Base-by-base conservation (phyloP, 30 jellyfish, hydroid and myxozoan species). In the Turritopsis rubra region DNA sequence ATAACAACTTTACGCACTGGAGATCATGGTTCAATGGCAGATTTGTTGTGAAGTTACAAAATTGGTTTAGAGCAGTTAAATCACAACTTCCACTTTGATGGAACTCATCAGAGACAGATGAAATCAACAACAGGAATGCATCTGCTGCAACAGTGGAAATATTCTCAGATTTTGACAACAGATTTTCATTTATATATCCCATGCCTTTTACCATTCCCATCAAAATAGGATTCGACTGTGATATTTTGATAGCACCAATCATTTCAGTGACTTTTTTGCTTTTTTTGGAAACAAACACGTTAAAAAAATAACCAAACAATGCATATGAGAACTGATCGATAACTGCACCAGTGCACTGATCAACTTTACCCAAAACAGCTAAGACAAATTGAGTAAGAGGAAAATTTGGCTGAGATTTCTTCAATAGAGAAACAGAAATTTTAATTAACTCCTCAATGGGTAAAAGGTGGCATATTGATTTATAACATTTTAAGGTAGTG, bases 401-500 rank as follows among this genome's bases (percentile, higher is more conserved):
- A 29, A 77, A 77, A 28, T 77, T 20, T 22, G 23, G 53, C 18
- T 30, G 71, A 24, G 25, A 19, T 29, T 52, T 77, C 29, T 30
- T 26, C 85, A 77, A 19, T 19, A 77, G 77, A 30, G 24, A 16
- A 0, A 77, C 29, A 21, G 8, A 52, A 29, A 28, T 19, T 30
- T 77, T 66, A 16, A 29, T 53, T 27, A 80, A 21, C 52, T 80
- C 87, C 1, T 80, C 79, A 21, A 7, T 70, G 18, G 87, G 65
- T 31, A 80, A 26, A 52, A 80, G 1, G 7, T 21, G 17, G 7
- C 52, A 65, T 18, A 80, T 17, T 26, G 81, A 16, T 25, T 80
- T 80, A 3, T 54, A 26, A 80, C 27, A 65, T 18, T 54, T 83
- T 31, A 92, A 71, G 0, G 84, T 89, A 41, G 72, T 87, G 24